Evolutionary conservation across 92 coral and sea anemone species (phyloP).

Genomic region (Zoanthus sociatus): DNA sequence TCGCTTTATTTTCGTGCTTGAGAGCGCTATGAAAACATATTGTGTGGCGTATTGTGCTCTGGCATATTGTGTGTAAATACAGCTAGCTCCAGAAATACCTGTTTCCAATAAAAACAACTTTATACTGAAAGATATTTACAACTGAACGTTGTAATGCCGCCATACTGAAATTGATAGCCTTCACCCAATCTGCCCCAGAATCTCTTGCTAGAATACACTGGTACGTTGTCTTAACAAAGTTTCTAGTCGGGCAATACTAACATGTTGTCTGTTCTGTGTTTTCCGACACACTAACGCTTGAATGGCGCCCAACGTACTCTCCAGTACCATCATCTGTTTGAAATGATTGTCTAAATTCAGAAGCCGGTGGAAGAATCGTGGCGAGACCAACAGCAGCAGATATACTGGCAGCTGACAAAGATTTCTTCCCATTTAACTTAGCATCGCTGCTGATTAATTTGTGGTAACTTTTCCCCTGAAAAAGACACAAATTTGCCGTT

Average conservation of each 20-base stretch:
- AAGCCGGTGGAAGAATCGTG: slow-evolving; percentile 17
- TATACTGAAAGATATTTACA: too few species aligned
- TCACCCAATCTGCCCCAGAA: background rate
- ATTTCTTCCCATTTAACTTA: slow-evolving; percentile 20
- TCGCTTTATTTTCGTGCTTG: too few species aligned
- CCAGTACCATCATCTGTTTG: background rate
- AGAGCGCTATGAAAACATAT: too few species aligned
- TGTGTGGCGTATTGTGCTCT: too few species aligned
- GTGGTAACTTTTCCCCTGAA: slow-evolving; percentile 56
- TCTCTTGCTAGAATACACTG: background rate
- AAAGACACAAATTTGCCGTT: background rate
- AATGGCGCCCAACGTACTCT: slow-evolving; percentile 64
- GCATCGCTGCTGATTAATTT: slow-evolving; percentile 62
- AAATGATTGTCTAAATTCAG: slow-evolving; percentile 1
- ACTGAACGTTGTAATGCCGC: too few species aligned
- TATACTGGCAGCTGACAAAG: slow-evolving; percentile 50
- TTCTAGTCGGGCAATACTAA: background rate
- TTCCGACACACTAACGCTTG: background rate
- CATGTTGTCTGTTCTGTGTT: slow-evolving; percentile 28
- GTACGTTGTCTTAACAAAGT: background rate
- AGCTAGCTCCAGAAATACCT: too few species aligned
- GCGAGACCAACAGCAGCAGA: slow-evolving; percentile 16
- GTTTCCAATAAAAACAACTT: too few species aligned
- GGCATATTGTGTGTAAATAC: too few species aligned
- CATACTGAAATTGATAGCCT: too few species aligned